Base-by-base conservation (phyloP, 2,113 vertebrate species). In the Epinephelus fuscoguttatus region DNA sequence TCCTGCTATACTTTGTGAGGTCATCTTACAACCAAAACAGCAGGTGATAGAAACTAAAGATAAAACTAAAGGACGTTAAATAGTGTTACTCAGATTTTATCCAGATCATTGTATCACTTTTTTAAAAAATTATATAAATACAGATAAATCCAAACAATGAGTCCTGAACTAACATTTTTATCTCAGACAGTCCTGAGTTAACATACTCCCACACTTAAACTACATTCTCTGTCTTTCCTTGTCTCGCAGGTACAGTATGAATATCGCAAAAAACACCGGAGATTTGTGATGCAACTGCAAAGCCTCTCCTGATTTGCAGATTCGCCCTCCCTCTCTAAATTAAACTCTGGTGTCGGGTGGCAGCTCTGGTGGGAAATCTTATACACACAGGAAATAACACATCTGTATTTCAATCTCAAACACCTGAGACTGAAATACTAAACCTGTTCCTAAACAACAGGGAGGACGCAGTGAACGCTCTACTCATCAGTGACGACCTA, bases 241-340 rank as follows among this genome's bases (percentile, higher is more conserved):
- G 52, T 85, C 57, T 70, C 1, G 42, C 69, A 30, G 30, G 17
- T 40, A 52, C 52, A 55, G 57, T 45, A 30, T 40, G 75, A 81
- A 70, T 23, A 64, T 18, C 63, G 62, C 13, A 0, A 42, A 30
- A 4, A n/a, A 7, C 77, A 59, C 53, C 10, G 9, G 81, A 86
- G 84, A 71, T 53, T 79, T 81, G 25, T 78, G 67, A 76, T 56
- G 59, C 37, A 57, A n/a, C 67, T 25, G 52, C 37, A n/a, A 66
- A 70, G 40, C 50, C 78, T 76, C 78, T 66, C 49, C 63, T 70
- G 69, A 69, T 60, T 85, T 67, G 55, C 42, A 63, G 40, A 76
- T 60, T 70, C 47, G 5, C 30, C 63, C n/a, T n/a, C 60, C 25
- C 47, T 55, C 67, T 59, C 55, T 76, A 80, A 85, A 79, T 75